These are phyloP conservation scores for Euwallacea similis DNA, from an alignment of 1,140 invertebrate species.

Conservation along the genomic window DNA sequence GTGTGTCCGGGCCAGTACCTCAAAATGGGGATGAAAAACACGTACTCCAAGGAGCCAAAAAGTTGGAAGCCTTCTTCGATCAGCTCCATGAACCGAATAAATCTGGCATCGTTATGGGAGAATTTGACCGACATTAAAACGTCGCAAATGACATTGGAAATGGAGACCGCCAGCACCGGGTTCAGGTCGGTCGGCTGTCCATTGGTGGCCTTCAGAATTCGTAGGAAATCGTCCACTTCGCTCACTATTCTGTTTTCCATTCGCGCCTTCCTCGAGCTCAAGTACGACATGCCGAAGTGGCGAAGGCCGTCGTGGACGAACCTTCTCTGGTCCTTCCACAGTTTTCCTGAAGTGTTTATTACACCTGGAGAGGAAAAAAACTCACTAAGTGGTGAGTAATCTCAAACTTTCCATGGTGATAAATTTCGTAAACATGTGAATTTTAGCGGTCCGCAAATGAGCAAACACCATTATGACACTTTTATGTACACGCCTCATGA, in stretches of 20 bases:
- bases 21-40: conserved; percentile 70
- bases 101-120: conserved; percentile 71
- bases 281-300: conserved; percentile 87
- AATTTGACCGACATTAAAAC: conserved; percentile 88
- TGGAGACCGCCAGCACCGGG: conserved; percentile 72
- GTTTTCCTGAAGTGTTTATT: conserved; percentile 84
- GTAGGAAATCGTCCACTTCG: conserved; percentile 76
- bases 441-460: not conserved
- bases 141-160: conserved; percentile 90
- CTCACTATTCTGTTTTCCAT: conserved; percentile 86
- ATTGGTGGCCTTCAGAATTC: conserved; percentile 61
- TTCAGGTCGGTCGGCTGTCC: conserved; percentile 71
- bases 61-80: conserved; percentile 88
- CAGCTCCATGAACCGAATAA: conserved; percentile 76
- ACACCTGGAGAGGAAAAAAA: conserved; percentile 67
- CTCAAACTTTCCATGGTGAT: not conserved
- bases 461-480: conserved; percentile 20
- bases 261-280: conserved; percentile 74
- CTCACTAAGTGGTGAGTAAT: conserved; percentile 5
- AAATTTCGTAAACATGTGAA: conserved; percentile 1
- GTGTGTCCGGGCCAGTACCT: conserved; percentile 76
- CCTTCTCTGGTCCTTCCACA: conserved; percentile 90
- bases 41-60: conserved; percentile 67
- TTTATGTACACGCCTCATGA: not conserved
- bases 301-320: conserved; percentile 88